A percentile compares a stretch with the other conserved stretches of the same genome.
phyloP scores from a whole-genome alignment of 2,797 vertebrate genomes.

The Rhynchonycteris naso region DNA sequence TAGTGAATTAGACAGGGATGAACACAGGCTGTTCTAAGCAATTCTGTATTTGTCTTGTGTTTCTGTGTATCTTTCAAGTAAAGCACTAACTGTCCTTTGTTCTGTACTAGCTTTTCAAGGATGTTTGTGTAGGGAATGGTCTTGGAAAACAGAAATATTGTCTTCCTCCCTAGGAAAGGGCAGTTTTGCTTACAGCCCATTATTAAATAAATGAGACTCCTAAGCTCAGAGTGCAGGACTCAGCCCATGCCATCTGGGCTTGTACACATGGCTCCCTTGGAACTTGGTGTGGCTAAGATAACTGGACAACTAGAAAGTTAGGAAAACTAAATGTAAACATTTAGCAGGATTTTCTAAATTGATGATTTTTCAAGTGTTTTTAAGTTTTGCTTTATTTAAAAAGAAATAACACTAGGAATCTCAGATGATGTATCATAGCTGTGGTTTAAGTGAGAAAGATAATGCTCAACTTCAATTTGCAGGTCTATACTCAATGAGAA shows the following conservation, averaged over 20 bases:
- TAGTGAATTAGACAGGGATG: not conserved
- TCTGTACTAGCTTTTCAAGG: not conserved
- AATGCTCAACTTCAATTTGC: not conserved
- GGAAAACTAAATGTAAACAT: not conserved
- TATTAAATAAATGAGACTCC: not conserved
- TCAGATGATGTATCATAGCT: not conserved
- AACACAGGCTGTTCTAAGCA: not conserved
- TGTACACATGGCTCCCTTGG: not conserved
- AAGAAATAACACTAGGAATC: not conserved
- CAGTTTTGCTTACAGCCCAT: not conserved
- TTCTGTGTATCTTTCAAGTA: not conserved
- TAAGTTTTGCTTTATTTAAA: slow-evolving; percentile 5
- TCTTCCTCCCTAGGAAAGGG: not conserved
- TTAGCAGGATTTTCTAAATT: not conserved
- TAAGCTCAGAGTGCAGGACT: not conserved
- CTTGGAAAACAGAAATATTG: not conserved
- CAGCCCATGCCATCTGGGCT: not conserved
- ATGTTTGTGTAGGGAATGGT: not conserved
- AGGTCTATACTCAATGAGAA: not conserved
- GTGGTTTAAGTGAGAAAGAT: not conserved
- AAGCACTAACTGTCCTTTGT: not conserved
- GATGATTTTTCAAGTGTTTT: not conserved
- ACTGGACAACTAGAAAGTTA: not conserved
- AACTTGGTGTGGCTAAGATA: not conserved
- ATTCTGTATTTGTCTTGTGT: not conserved